Evolutionary conservation across 2,888 invertebrate genomes (phyloP), one percentile per base, ranked within the genome.

Genomic region (Drosophila putrida): DNA sequence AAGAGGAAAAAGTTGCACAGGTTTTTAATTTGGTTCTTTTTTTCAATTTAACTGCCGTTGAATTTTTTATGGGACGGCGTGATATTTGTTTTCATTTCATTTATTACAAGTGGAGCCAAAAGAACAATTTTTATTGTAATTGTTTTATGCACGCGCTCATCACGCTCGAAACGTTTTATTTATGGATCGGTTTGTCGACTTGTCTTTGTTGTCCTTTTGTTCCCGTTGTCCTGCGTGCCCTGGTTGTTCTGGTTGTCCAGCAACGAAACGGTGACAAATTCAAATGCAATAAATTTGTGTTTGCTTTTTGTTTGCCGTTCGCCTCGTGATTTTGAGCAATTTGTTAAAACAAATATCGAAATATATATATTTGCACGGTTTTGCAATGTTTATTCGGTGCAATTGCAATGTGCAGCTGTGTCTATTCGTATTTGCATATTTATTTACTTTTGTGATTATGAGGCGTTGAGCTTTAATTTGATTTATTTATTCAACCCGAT

Each of bases 21-120:
- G n/a, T 27, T 28, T 28, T 57, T 10, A 6, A 1, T 36, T 63
- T 38, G 6, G 11, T 57, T 9, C 20, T 28, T 10, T 51, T 10
- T 31, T 35, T 35, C 31, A 33, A 6, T 33, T 65, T 55, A 54
- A 38, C 25, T 25, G 11, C 13, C 28, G 62, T 39, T 60, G 20
- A 57, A 64, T 66, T 71, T 70, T 75, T 53, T 63, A 76, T 80
- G 59, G 44, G 28, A 46, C 61, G 38, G 59, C 80, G 66, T 64
- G 46, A 58, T 80, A 80, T 86, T 80, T 82, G 83, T 86, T 82
- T 89, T 83, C 78, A 69, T 87, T 82, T 81, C 89, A 89, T 82
- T 82, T 89, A 81, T 78, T 64, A 49, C 78, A 60, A 44, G 33
- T 28, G 46, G 8, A 64, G 39, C 0, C 9, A 69, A 51, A 64